Conservation (phyloP, 2,888 invertebrate species). For the Trissolcus japonicus region DNA sequence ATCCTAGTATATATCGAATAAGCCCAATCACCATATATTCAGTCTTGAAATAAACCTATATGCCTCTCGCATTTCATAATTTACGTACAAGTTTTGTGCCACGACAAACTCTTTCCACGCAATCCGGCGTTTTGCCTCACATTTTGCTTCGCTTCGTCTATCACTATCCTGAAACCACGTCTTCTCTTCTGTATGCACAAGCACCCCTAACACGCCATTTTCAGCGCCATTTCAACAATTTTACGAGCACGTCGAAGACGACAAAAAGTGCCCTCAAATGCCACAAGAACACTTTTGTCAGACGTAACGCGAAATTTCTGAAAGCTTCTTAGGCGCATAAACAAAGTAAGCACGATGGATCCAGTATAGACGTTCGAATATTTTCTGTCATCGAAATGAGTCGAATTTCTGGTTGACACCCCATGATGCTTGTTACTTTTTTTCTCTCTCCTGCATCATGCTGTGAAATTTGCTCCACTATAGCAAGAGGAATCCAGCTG, state of each 20-base stretch:
- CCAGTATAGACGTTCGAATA: slow-evolving; percentile 17
- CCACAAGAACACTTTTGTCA: slow-evolving; percentile 13
- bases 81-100: slow-evolving; percentile 7
- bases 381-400: slow-evolving; percentile 4
- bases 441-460: not conserved
- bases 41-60: not conserved
- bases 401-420: slow-evolving; percentile 9
- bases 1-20: not conserved
- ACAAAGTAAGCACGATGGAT: slow-evolving; percentile 34
- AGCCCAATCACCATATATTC: not conserved
- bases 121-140: slow-evolving; percentile 16
- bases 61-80: not conserved
- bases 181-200: slow-evolving; percentile 15
- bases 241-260: slow-evolving; percentile 20
- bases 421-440: not conserved
- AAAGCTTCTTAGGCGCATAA: slow-evolving; percentile 17
- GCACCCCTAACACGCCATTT: slow-evolving; percentile 21
- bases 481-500: not conserved
- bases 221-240: slow-evolving; percentile 26
- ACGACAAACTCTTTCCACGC: slow-evolving; percentile 11
- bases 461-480: not conserved
- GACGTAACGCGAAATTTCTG: slow-evolving; percentile 15
- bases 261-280: slow-evolving; percentile 20
- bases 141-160: slow-evolving; percentile 2
- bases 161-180: too few species aligned